Base-by-base conservation (phyloP, 2,797 vertebrate species). In the Hephaestus fuliginosus region DNA sequence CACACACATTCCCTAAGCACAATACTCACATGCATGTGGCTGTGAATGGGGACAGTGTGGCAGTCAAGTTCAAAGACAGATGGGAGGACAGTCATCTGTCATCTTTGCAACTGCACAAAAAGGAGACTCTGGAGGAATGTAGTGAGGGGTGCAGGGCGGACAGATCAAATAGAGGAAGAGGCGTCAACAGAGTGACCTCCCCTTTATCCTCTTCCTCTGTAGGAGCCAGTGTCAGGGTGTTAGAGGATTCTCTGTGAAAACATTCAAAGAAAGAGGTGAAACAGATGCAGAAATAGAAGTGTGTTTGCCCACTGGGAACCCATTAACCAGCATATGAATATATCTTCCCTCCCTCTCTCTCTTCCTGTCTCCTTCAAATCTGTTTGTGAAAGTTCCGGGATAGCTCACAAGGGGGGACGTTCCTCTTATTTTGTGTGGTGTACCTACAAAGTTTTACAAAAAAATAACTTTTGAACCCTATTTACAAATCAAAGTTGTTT, bases 251-350 rank as follows among this genome's bases (percentile, higher is more conserved):
- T 88, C 85, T 89, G 78, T 88, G 61, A 56, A 80, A 55, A 80
- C 68, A 55, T 57, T 78, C 68, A 70, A 61, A 85, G 78, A 85
- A 69, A 78, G 78, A 80, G 55, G 77, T 67, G 52, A 84, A 76
- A 88, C 74, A 86, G 48, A 80, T 58, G 61, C 85, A 90, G 84
- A 92, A 94, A 94, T 92, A 94, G 91, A 92, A 73, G 64, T 9
- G 39, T 94, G 86, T 95, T 94, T 93, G 83, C 91, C 88, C 89
- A 80, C 82, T 85, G 84, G 85, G 85, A 92, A 94, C 76, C 87
- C 69, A 79, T 68, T 83, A 91, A 87, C 80, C 82, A 81, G 66
- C 53, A 66, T 82, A 76, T 84, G 76, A 83, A 81, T 86, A 36
- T 33, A 36, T 80, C 73, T 72, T 51, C 55, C 74, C 82, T 61